Percentiles rank a stretch among this genome's conserved stretches.
phyloP scores from a whole-genome alignment of 2,888 invertebrate genomes.

The Temnothorax ravouxi region DNA sequence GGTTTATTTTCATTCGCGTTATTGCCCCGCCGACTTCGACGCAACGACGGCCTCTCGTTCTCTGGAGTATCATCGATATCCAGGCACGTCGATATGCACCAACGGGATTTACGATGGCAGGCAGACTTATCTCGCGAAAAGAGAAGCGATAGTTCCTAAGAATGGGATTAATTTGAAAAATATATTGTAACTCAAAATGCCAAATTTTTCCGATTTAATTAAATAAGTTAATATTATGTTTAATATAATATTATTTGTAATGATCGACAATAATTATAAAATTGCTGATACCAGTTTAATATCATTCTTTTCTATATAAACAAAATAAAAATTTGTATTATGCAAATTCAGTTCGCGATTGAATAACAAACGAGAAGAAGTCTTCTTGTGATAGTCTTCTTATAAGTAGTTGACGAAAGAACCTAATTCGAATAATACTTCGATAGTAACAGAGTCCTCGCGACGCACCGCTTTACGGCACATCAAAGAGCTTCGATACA shows the following conservation, averaged over 20 bases:
- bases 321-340: constrained; percentile 10
- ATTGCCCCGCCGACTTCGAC: constrained; percentile 47
- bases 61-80: constrained; percentile 50
- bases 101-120: constrained; percentile 34
- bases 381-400: neutral
- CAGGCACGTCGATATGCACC: constrained; percentile 26
- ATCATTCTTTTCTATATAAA: neutral
- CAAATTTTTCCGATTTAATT: neutral
- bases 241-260: neutral
- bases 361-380: neutral
- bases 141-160: constrained; percentile 37
- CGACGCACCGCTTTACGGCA: neutral
- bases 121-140: constrained; percentile 3
- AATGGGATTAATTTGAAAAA: constrained; percentile 20
- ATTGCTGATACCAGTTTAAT: neutral
- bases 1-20: constrained; percentile 61
- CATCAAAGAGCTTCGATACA: constrained; percentile 30
- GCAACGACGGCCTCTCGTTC: constrained; percentile 43
- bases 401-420: neutral
- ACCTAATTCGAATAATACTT: neutral
- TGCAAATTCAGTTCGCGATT: neutral
- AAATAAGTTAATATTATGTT: neutral
- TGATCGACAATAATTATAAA: neutral
- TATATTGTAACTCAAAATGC: neutral
- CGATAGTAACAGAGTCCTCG: neutral